Evolutionary conservation across 2,113 vertebrate species (phyloP), one percentile per base, ranked within the genome.

Genomic region (Paedocypris sp.): DNA sequence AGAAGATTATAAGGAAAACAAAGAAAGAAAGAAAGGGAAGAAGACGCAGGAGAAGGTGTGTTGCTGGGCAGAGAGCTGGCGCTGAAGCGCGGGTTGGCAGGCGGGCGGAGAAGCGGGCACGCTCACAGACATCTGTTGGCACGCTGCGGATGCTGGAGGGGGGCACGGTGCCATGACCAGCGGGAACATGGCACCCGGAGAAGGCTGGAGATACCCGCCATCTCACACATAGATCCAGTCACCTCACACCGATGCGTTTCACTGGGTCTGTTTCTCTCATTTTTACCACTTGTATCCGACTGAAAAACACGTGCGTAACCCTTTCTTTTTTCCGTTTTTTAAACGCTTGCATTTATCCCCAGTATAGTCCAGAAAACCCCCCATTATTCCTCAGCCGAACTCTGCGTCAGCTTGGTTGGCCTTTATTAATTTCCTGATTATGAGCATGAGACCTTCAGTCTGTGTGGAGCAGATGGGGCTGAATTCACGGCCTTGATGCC

Each of bases 81-180:
- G 50, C 82, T 73, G 71, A 71, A 72, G 79, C 79, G 76, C 73
- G 64, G 80, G 80, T 78, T 86, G 84, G 83, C 85, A 87, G 72
- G 62, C 47, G n/a, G 65, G 73, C 73, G 72, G 80, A 60, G 70
- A 64, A 83, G 74, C 83, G 81, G 85, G 83, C 82, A 86, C 77
- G 76, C 78, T 81, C 83, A 82, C 85, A 86, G 85, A 87, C 85
- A 87, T 87, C 84, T 86, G 85, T 83, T 87, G 86, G 83, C 83
- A 79, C 73, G 65, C 77, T 80, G 83, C 80, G 47, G 64, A 60
- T 82, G 81, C 80, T 77, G 43, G 22, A 48, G 62, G 35, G 59
- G 56, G 39, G 63, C 73, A 57, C 68, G 66, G 57, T 76, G 74
- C 61, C 76, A 77, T 78, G 75, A 78, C 65, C 56, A 63, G 38